Evolutionary conservation across 2,113 vertebrate genomes (phyloP).

Genomic region (Neoarius graeffei): DNA sequence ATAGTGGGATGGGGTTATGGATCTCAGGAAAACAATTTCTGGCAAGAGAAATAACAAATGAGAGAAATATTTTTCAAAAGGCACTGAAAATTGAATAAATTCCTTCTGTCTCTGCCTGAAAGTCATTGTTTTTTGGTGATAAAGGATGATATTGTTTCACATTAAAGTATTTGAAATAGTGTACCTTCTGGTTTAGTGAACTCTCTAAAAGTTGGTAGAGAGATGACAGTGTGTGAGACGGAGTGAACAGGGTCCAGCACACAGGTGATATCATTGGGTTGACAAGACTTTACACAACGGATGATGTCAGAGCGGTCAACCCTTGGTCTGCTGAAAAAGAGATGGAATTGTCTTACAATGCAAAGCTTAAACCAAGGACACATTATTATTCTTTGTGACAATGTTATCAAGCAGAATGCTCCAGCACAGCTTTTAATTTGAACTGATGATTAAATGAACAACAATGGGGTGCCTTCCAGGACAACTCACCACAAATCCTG

Average conservation of each 20-base stretch:
- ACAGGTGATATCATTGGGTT: constrained; percentile 79
- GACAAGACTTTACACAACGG: constrained; percentile 90
- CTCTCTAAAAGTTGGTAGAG: constrained; percentile 92
- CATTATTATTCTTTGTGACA: constrained; percentile 8
- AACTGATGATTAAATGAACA: constrained; percentile 48
- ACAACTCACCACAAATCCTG: constrained; percentile 55
- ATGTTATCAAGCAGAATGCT: neutral
- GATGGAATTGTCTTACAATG: neutral
- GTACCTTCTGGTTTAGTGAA: constrained; percentile 88
- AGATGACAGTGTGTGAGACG: constrained; percentile 90
- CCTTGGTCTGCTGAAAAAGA: constrained; percentile 63
- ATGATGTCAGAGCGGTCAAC: constrained; percentile 83
- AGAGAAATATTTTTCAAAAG: constrained; percentile 13
- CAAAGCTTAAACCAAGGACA: constrained; percentile 5
- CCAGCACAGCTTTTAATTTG: constrained; percentile 8
- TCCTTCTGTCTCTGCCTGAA: neutral
- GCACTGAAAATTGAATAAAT: neutral
- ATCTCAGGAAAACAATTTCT: constrained; percentile 97
- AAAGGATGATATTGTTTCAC: neutral
- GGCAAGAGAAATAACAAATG: constrained; percentile 59
- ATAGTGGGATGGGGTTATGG: constrained; percentile 77
- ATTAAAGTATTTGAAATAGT: constrained; percentile 1
- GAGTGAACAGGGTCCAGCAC: constrained; percentile 84
- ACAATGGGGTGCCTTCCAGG: constrained; percentile 54
- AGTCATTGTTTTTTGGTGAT: neutral